Conservation (phyloP, 2,113 vertebrate genomes). For the Mixornis gularis region DNA sequence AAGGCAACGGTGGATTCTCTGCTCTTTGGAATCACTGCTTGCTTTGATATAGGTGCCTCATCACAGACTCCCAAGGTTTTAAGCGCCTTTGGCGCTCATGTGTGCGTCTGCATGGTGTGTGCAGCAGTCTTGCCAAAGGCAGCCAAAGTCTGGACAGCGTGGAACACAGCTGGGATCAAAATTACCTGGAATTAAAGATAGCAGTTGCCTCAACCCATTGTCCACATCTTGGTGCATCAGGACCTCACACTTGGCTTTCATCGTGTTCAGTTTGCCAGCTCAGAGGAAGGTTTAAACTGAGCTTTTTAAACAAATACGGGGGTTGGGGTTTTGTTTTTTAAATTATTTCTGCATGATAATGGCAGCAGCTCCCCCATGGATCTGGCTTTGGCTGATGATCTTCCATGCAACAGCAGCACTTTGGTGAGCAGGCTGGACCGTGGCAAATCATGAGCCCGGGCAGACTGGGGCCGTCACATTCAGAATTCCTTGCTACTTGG, state of each 20-base stretch:
- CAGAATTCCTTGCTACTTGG: not conserved
- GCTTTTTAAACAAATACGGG: not conserved
- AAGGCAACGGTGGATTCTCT: not conserved
- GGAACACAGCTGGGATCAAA: not conserved
- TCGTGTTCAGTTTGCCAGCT: not conserved
- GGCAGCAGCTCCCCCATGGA: not conserved
- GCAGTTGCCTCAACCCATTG: not conserved
- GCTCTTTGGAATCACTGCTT: fast-evolving
- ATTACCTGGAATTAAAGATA: not conserved
- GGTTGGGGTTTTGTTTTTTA: not conserved
- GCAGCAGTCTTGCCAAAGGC: not conserved
- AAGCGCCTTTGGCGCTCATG: not conserved
- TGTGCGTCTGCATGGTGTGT: fast-evolving
- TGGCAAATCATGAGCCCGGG: not conserved
- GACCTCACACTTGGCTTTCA: not conserved
- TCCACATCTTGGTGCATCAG: not conserved
- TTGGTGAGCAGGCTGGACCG: not conserved
- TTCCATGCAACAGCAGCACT: not conserved
- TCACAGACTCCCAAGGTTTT: not conserved
- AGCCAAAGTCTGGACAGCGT: not conserved
- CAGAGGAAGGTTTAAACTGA: not conserved
- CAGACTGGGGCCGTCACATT: fast-evolving
- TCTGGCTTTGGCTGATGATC: not conserved
- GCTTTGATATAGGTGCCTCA: not conserved
- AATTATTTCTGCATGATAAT: not conserved